Evolutionary conservation across 2,113 vertebrate genomes (phyloP).

Genomic region (Panthera leo): DNA sequence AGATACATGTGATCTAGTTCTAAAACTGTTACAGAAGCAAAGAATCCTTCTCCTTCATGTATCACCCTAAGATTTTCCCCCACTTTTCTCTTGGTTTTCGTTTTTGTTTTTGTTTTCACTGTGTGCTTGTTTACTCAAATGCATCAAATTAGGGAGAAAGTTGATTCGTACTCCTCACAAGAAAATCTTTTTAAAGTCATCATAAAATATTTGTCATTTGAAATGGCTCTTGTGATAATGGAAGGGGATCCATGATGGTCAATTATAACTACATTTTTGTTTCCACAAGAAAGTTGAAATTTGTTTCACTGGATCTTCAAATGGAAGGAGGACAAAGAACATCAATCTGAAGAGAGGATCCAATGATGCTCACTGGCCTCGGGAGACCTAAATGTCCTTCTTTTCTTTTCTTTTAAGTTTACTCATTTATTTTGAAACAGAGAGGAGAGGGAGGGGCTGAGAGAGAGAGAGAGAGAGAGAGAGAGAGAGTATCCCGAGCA

Average conservation of each 20-base stretch:
- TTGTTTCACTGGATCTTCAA: background rate
- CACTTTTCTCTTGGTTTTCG: background rate
- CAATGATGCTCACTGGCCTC: background rate
- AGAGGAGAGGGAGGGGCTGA: too few species aligned
- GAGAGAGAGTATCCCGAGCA: too few species aligned
- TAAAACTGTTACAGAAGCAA: background rate
- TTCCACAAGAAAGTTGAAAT: background rate
- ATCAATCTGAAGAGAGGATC: background rate
- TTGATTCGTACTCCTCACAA: background rate
- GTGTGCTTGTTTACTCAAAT: slow-evolving; percentile 12
- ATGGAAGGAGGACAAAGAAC: background rate
- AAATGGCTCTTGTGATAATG: background rate
- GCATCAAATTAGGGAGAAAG: background rate
- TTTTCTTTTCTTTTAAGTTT: background rate
- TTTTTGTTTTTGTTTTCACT: background rate
- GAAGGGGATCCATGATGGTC: background rate
- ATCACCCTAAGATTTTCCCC: background rate
- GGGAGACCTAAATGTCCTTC: background rate
- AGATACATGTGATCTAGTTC: background rate
- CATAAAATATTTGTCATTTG: background rate
- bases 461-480: too few species aligned
- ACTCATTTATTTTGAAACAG: too few species aligned
- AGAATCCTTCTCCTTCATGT: background rate
- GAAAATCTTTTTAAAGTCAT: background rate
- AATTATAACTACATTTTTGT: background rate